A percentile compares a stretch with the other conserved stretches of the same genome.
Evolutionary conservation across 2,113 vertebrate species (phyloP).

Genomic region (Prunella fulvescens): DNA sequence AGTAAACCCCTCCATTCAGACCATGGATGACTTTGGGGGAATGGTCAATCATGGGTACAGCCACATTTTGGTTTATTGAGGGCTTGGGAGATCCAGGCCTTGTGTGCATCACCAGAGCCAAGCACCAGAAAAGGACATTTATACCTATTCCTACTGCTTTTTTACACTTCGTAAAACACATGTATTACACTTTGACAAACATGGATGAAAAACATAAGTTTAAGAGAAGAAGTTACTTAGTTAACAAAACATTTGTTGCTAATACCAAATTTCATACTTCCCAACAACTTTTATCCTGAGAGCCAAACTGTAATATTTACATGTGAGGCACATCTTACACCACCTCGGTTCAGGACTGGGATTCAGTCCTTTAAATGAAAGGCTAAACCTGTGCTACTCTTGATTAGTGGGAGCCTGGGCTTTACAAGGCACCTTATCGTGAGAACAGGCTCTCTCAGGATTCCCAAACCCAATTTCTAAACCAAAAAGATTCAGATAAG

Average conservation of each 20-base stretch:
- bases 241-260: neutral
- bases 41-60: neutral
- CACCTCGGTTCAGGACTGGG: neutral
- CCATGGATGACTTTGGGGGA: neutral
- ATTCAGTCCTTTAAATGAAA: neutral
- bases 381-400: neutral
- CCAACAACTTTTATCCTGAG: neutral
- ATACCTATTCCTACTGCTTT: neutral
- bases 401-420: neutral
- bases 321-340: neutral
- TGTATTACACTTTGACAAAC: neutral
- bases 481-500: conserved; percentile 49
- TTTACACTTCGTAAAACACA: neutral
- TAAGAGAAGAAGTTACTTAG: neutral
- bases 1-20: neutral
- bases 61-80: neutral
- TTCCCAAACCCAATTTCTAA: conserved; percentile 58
- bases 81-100: neutral
- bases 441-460: conserved; percentile 34
- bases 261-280: neutral
- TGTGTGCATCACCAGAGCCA: neutral
- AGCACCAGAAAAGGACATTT: neutral
- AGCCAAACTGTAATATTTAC: neutral
- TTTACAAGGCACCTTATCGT: conserved; percentile 29
- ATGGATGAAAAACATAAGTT: neutral